A percentile compares a stretch with the other conserved stretches of the same genome.
Conservation (phyloP, 2,113 vertebrate genomes). For the Indri indri region DNA sequence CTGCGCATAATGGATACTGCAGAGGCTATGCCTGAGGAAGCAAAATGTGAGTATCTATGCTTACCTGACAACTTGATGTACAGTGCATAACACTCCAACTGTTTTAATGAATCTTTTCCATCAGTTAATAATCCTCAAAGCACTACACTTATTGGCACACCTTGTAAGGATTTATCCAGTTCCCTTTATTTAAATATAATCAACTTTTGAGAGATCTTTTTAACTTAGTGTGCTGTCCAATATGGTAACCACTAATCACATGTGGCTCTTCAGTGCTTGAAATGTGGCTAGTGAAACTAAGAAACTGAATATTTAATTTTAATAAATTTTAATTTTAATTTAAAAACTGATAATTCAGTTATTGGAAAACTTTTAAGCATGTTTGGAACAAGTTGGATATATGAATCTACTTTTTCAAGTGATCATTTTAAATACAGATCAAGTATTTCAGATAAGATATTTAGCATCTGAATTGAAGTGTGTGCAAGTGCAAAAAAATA, state of each 20-base stretch:
- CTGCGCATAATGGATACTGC: background rate
- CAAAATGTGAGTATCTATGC: constrained; percentile 40
- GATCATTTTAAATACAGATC: background rate
- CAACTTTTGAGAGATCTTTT: background rate
- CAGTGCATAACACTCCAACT: rapidly evolving
- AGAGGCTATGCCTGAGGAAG: background rate
- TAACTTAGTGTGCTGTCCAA: background rate
- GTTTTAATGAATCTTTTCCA: background rate
- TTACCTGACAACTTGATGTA: background rate
- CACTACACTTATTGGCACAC: background rate
- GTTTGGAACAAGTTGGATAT: background rate
- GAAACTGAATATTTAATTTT: background rate
- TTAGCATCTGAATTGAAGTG: background rate
- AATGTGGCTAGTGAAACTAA: background rate
- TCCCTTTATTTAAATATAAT: background rate
- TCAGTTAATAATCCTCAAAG: background rate
- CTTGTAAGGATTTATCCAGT: background rate
- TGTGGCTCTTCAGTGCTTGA: background rate
- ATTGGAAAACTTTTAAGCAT: background rate
- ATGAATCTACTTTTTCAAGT: background rate
- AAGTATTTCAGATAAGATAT: background rate
- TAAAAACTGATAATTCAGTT: background rate
- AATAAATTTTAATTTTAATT: background rate
- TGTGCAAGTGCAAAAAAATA: background rate
- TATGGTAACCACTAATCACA: background rate